Conservation (phyloP, 2,888 invertebrate genomes). For the Lasioglossum lativentre region DNA sequence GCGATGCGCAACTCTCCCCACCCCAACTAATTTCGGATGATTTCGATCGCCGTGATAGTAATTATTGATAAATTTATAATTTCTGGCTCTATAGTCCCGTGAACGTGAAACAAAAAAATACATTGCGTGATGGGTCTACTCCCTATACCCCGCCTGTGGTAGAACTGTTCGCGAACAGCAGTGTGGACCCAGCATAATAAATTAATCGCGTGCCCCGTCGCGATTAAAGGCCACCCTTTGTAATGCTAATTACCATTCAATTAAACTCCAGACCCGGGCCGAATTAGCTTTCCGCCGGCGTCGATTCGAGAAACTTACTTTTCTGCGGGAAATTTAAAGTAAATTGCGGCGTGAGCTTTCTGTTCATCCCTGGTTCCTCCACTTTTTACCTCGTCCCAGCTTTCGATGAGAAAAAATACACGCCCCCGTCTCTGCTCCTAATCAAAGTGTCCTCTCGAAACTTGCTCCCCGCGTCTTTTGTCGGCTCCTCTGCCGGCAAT, state of each 20-base stretch:
- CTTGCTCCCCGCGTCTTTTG: not conserved
- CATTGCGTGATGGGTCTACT: no score
- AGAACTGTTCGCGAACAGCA: no score
- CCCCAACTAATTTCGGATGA: no score
- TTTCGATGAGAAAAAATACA: not conserved
- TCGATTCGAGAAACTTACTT: constrained; percentile 49
- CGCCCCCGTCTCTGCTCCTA: not conserved
- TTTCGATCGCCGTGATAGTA: no score
- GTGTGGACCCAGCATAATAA: constrained; percentile 20
- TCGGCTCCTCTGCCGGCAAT: not conserved
- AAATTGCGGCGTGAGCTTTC: constrained; percentile 23
- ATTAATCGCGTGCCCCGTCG: constrained; percentile 69
- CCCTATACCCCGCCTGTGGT: no score
- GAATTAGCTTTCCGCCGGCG: constrained; percentile 67
- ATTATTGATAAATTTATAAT: no score
- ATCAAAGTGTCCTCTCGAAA: constrained; percentile 8
- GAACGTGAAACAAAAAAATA: no score
- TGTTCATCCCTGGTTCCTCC: not conserved
- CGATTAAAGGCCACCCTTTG: constrained; percentile 71
- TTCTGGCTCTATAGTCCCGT: no score
- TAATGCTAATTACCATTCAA: constrained; percentile 81
- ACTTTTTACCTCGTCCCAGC: not conserved
- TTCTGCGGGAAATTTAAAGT: constrained; percentile 42
- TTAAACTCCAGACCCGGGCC: constrained; percentile 69
- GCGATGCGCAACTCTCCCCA: no score